Base-by-base conservation (phyloP, 2,888 invertebrate genomes). In the Hydriomena furcata region DNA sequence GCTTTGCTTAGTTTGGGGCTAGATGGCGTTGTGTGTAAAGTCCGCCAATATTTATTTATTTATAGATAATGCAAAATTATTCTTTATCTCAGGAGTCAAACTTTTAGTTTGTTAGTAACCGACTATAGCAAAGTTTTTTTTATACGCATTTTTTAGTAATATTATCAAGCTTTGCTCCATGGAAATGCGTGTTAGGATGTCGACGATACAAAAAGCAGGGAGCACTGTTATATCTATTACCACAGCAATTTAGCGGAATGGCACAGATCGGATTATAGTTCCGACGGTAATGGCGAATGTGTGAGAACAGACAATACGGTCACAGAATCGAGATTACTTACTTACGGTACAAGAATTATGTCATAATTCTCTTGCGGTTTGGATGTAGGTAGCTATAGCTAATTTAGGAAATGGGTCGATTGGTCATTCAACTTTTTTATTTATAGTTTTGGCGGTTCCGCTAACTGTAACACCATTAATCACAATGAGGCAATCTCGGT, bases 301-400 rank as follows among this genome's bases (percentile, higher is more conserved):
- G 78, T 80, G 77, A 74, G 82, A 83, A 84, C 67, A 74, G 67
- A 77, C 83, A 84, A 81, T 84, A 82, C 76, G 73, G 73, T 76
- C 68, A 72, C 66, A 67, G 73, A 78, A 84, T 82, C 73, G 77
- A 79, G 72, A 74, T 76, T 81, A 44, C 43, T 38, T 13, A 21
- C 21, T 43, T 50, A 84, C 83, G 82, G 84, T 84, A 79, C 66
- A 36, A 68, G 79, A 83, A 83, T 83, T 73, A 71, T 75, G 68
- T 71, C 68, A 70, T 73, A 73, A 70, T 66, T 2, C 17, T 17
- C 57, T 62, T 65, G 59, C 57, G 56, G 61, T 61, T 61, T 53
- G 51, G 31, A 49, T 57, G 52, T 61, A 58, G 60, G n/a, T n/a
- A n/a, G n/a, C n/a, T n/a, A n/a, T n/a, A 56, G 60, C 63, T 65